Evolutionary conservation across 23 tunicate genomes (phyloP), one percentile per base, ranked within the genome.

Genomic region (Oikopleura vanhoeffeni): DNA sequence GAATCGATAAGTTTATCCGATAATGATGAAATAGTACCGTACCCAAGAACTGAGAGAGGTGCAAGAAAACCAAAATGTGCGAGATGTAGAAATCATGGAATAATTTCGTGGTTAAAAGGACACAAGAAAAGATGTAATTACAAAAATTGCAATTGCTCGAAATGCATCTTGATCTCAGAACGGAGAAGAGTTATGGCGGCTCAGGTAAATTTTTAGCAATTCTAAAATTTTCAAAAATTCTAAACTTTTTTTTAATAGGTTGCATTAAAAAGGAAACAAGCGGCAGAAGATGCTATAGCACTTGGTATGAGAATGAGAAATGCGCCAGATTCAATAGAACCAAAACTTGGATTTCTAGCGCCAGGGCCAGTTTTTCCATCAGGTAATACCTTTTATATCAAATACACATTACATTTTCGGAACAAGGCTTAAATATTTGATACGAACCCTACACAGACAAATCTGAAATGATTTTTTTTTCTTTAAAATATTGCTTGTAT

Each of bases 211-310:
- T 0, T 1, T 57, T 39, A 84, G 4, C 67, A 83, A 83, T 85
- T 27, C 86, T 39, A 0, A 27, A 76, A 86, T 1, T 3, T 83
- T n/a, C n/a, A 35, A 33, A 34, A n/a, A 83, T 39, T 83, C 18
- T 28, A 32, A 84, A 84, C 41, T 64, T 38, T 2, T 57, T 58
- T 84, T 84, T 57, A n/a, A n/a, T n/a, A 91, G 97, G 97, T 92
- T 41, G 97, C 97, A 0, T 83, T 92, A 34, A 92, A 92, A 84
- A 85, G 97, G 83, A 91, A 92, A 79, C 97, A 92, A 87, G 92
- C 97, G 76, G 97, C 97, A 28, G 97, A 92, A 85, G 97, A 92
- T 76, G 97, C 97, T 39, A 92, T 92, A 40, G 97, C 97, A 67
- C 86, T 92, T 0, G 97, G 97, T 1, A 85, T 92, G 3, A 88